phyloP scores from a whole-genome alignment of 2,888 invertebrate genomes.

The Diarsia rubi region DNA sequence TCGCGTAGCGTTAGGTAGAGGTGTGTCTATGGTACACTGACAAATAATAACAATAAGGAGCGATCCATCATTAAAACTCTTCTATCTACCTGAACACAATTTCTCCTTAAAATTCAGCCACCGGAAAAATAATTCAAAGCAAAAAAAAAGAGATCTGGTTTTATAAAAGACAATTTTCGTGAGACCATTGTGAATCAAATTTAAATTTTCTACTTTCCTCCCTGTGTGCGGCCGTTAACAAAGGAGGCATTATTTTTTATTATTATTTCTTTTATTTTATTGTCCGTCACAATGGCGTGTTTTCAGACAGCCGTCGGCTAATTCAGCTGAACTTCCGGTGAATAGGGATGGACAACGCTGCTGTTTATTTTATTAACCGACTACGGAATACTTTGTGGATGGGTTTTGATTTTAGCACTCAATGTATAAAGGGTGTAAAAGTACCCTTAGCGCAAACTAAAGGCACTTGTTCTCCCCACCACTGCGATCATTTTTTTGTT shows the following conservation, averaged over 20 bases:
- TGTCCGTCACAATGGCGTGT: conserved; percentile 73
- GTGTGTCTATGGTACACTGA: background rate
- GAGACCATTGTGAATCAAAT: conserved; percentile 78
- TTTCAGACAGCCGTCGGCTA: conserved; percentile 59
- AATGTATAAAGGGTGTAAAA: background rate
- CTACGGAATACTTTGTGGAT: background rate
- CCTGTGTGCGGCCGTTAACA: conserved; percentile 64
- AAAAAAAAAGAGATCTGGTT: conserved; percentile 33
- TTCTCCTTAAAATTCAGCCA: conserved; percentile 21
- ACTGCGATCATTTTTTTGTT: too few species aligned
- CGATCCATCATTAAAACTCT: background rate
- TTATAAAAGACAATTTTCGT: conserved; percentile 72
- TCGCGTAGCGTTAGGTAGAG: background rate
- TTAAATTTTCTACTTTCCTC: conserved; percentile 74
- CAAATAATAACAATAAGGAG: background rate
- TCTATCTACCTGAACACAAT: conserved; percentile 17
- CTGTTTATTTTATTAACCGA: background rate
- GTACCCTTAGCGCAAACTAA: too few species aligned
- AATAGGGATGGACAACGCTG: conserved; percentile 50
- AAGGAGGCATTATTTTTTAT: conserved; percentile 81
- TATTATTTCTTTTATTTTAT: conserved; percentile 82
- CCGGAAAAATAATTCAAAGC: conserved; percentile 37
- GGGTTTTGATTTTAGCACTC: background rate
- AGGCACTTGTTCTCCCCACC: too few species aligned
- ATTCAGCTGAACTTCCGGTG: conserved; percentile 59